These are phyloP conservation scores for Limulus polyphemus DNA, from an alignment of 2,888 invertebrate genomes.

Conservation along the genomic window DNA sequence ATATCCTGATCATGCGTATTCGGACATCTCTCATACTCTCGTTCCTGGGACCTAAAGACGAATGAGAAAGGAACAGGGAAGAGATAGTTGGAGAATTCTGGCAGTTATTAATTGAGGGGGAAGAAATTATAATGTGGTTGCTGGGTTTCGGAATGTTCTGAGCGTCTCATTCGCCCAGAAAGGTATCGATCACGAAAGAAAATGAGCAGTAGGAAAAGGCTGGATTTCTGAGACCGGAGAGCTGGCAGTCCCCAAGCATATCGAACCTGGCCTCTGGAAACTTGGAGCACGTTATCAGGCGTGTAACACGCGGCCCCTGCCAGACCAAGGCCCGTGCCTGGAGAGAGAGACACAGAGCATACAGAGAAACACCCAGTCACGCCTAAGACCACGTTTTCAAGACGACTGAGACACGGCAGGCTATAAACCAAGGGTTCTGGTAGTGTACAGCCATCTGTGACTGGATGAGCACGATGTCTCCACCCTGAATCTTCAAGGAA, in stretches of 20 bases:
- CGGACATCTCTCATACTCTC: too few relatives aligned
- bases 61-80: background rate
- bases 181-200: slow-evolving; percentile 24
- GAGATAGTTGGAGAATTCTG: slow-evolving; percentile 11
- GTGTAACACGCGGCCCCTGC: slow-evolving; percentile 1
- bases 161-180: slow-evolving; percentile 25
- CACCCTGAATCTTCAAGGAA: too few relatives aligned
- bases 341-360: too few relatives aligned
- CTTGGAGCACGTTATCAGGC: slow-evolving; percentile 7
- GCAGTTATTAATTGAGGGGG: slow-evolving; percentile 25
- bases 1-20: too few relatives aligned
- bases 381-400: too few relatives aligned
- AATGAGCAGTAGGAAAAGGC: slow-evolving; percentile 16
- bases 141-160: slow-evolving; percentile 19
- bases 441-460: too few relatives aligned
- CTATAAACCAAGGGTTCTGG: too few relatives aligned
- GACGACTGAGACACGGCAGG: too few relatives aligned
- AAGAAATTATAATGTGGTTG: slow-evolving; percentile 26
- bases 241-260: background rate
- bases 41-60: background rate
- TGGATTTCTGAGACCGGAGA: slow-evolving; percentile 1
- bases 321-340: too few relatives aligned
- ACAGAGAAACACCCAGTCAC: too few relatives aligned
- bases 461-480: too few relatives aligned
- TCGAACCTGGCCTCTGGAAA: slow-evolving; percentile 5